A percentile compares a stretch with the other conserved stretches of the same genome.
These are phyloP conservation scores for Ctenopoma multispine DNA, from an alignment of 2,797 vertebrate species.

Conservation along the genomic window DNA sequence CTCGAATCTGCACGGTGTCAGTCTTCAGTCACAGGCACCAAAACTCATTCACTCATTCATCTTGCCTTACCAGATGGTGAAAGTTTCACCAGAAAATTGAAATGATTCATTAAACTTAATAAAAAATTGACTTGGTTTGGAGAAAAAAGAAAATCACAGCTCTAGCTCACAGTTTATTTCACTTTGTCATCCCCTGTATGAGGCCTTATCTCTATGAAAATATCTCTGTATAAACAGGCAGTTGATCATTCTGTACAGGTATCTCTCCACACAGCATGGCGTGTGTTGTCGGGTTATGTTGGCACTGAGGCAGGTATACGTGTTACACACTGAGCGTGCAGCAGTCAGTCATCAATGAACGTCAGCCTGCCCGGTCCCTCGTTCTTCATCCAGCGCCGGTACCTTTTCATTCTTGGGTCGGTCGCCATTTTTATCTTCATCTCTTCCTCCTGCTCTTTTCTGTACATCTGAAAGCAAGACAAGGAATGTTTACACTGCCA, in stretches of 20 bases:
- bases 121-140: background rate
- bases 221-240: slow-evolving; percentile 66
- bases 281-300: slow-evolving; percentile 24
- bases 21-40: background rate
- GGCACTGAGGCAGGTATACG: slow-evolving; percentile 55
- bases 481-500: background rate
- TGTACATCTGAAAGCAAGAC: slow-evolving; percentile 84
- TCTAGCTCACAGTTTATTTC: slow-evolving; percentile 44
- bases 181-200: background rate
- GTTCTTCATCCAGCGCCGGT: slow-evolving; percentile 96
- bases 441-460: slow-evolving; percentile 93
- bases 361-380: slow-evolving; percentile 95
- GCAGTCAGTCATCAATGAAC: slow-evolving; percentile 91
- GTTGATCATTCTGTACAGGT: slow-evolving; percentile 47
- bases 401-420: slow-evolving; percentile 95
- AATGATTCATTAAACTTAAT: background rate
- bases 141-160: slow-evolving; percentile 33
- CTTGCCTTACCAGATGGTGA: slow-evolving; percentile 10
- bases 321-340: background rate
- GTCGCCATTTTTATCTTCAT: slow-evolving; percentile 95
- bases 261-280: slow-evolving; percentile 28
- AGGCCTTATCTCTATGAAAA: slow-evolving; percentile 63
- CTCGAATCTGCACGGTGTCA: too few relatives aligned
- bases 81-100: background rate
- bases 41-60: slow-evolving; percentile 9